Conservation (phyloP, 2,797 vertebrate species). For the Ceyx erithaca region DNA sequence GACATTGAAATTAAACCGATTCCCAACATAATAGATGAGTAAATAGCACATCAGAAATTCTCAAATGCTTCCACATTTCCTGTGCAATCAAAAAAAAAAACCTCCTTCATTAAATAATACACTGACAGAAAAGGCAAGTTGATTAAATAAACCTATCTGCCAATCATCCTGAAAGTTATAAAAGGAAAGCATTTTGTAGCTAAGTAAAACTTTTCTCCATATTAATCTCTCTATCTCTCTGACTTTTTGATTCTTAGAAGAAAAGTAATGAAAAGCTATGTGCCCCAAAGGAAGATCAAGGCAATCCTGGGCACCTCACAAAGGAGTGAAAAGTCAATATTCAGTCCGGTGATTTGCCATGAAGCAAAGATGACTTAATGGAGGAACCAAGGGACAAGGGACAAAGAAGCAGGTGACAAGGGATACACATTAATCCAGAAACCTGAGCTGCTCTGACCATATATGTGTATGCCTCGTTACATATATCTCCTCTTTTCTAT, state of each 20-base stretch:
- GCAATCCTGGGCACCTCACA: neutral
- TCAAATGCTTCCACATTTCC: constrained; percentile 49
- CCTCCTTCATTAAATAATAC: constrained; percentile 62
- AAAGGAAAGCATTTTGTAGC: constrained; percentile 29
- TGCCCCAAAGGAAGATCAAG: neutral
- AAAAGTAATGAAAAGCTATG: neutral
- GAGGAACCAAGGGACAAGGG: neutral
- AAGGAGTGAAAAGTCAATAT: neutral
- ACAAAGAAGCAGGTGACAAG: neutral
- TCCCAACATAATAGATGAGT: constrained; percentile 59
- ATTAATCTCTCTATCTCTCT: neutral
- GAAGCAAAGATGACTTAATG: neutral
- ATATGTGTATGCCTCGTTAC: neutral
- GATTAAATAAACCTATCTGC: constrained; percentile 57
- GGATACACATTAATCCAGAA: neutral
- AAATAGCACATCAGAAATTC: constrained; percentile 61
- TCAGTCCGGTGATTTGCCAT: neutral
- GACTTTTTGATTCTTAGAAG: neutral
- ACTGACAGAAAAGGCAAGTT: constrained; percentile 53
- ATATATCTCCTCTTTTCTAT: neutral
- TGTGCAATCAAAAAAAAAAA: constrained; percentile 52
- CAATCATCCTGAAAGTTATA: constrained; percentile 49
- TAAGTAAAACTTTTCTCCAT: constrained; percentile 34
- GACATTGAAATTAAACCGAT: constrained; percentile 66
- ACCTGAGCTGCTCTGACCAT: neutral